A percentile compares a stretch with the other conserved stretches of the same genome.
These are phyloP conservation scores for Eristalis tenax DNA, from an alignment of 2,888 invertebrate species.

Conservation along the genomic window DNA sequence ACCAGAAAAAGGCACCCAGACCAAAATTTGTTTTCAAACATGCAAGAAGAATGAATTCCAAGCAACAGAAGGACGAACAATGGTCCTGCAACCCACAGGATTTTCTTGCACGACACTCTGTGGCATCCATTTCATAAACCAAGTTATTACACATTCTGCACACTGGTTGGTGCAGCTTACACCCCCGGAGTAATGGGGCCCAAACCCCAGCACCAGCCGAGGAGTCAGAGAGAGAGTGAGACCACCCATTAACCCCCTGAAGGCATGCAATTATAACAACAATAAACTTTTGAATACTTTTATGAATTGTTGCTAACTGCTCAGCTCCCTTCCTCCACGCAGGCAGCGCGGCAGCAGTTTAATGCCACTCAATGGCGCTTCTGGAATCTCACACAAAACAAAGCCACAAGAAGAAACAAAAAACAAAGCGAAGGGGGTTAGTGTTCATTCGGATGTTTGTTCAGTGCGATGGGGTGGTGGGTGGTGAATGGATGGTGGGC, in stretches of 20 bases:
- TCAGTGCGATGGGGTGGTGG: neutral
- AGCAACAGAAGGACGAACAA: neutral
- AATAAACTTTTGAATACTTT: constrained; percentile 71
- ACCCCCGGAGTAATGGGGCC: neutral
- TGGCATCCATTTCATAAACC: constrained; percentile 17
- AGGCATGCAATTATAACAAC: constrained; percentile 69
- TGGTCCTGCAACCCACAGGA: too few relatives aligned
- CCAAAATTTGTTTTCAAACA: too few relatives aligned
- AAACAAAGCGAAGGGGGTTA: constrained; percentile 40
- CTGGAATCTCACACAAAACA: constrained; percentile 32
- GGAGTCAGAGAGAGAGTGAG: neutral
- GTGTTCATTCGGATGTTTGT: constrained; percentile 12
- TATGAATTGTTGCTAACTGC: constrained; percentile 68
- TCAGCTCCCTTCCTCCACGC: neutral
- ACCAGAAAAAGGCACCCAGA: too few relatives aligned
- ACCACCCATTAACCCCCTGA: constrained; percentile 21
- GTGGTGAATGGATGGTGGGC: neutral
- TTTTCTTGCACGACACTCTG: neutral
- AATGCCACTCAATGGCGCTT: constrained; percentile 30
- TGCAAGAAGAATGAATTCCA: too few relatives aligned
- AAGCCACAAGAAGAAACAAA: constrained; percentile 34
- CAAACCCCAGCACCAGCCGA: neutral
- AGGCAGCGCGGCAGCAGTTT: neutral
- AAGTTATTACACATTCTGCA: constrained; percentile 5
- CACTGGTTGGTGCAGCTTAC: constrained; percentile 14